Percentiles rank a stretch among this genome's conserved stretches.
phyloP scores from a whole-genome alignment of 2,888 invertebrate species.

The Eupithecia inturbata region DNA sequence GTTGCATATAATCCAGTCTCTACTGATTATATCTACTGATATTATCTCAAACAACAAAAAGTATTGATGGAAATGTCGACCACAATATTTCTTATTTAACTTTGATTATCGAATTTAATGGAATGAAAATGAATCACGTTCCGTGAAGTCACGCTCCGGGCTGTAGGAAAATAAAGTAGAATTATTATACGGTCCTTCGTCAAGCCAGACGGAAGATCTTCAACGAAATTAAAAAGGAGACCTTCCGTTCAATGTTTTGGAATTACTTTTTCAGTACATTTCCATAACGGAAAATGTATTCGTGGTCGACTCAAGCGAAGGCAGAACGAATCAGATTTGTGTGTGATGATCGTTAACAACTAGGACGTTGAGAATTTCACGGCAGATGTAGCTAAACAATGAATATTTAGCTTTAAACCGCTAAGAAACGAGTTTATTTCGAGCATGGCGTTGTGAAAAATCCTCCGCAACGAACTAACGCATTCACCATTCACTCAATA shows the following conservation, averaged over 20 bases:
- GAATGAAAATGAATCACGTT: constrained; percentile 56
- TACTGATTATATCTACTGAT: no score
- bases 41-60: constrained; percentile 1
- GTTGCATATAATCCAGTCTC: no score
- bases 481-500: no score
- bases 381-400: no score
- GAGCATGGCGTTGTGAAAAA: no score
- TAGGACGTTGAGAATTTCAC: no score
- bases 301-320: background rate
- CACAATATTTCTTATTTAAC: constrained; percentile 30
- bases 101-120: constrained; percentile 55
- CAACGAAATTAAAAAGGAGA: constrained; percentile 2
- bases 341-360: no score
- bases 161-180: constrained; percentile 27
- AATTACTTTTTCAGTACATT: constrained; percentile 8
- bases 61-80: background rate
- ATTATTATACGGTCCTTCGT: constrained; percentile 35
- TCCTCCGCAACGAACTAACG: no score
- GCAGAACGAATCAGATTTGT: background rate
- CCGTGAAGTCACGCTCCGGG: constrained; percentile 54
- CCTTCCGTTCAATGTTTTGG: background rate
- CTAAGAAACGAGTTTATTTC: no score
- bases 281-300: background rate
- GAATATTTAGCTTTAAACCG: no score
- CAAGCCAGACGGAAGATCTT: constrained; percentile 18